Conservation (phyloP, 1,140 invertebrate species). For the Hycleus phaleratus region DNA sequence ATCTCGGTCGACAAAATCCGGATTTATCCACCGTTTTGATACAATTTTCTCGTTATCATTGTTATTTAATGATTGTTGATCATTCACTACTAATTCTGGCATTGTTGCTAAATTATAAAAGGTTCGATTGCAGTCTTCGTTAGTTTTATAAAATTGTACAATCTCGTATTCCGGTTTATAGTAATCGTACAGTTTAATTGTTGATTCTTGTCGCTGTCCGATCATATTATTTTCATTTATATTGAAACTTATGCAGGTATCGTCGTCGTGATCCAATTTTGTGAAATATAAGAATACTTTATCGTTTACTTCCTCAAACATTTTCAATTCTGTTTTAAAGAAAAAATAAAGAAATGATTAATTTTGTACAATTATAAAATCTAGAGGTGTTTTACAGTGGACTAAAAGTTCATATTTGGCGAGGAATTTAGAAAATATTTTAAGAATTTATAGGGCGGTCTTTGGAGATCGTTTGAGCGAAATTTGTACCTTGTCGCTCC, state of each 20-base stretch:
- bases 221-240: conserved; percentile 37
- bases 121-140: conserved; percentile 9
- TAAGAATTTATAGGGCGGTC: too few species aligned
- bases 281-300: conserved; percentile 47
- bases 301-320: conserved; percentile 45
- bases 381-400: too few species aligned
- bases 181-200: conserved; percentile 62
- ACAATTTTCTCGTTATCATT: background rate
- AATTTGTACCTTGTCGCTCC: too few species aligned
- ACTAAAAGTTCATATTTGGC: too few species aligned
- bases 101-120: background rate
- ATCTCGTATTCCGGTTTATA: conserved; percentile 50
- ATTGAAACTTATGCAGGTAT: conserved; percentile 44
- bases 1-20: conserved; percentile 13
- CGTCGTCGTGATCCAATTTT: conserved; percentile 38
- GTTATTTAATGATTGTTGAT: background rate
- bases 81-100: background rate
- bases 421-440: too few species aligned
- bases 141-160: conserved; percentile 24
- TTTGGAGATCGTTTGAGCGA: too few species aligned
- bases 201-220: conserved; percentile 39
- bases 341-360: conserved; percentile 9
- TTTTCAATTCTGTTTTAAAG: conserved; percentile 40
- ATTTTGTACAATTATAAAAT: background rate
- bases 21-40: conserved; percentile 2